Base-by-base conservation (phyloP, 92 coral and sea anemone species). In the Galaxea fascicularis region DNA sequence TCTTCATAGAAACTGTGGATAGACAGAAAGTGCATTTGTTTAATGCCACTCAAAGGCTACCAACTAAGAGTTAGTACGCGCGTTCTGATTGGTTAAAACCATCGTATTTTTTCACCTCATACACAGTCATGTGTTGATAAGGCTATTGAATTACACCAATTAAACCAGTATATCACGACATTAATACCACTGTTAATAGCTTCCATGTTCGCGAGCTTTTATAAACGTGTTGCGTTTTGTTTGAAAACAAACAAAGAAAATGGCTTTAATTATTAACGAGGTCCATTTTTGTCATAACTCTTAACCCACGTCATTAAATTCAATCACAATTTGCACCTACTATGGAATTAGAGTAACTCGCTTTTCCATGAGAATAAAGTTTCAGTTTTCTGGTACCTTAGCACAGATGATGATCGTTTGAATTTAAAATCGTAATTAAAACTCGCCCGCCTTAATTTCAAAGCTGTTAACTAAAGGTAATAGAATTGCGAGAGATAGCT, bases 1-100 rank as follows among this genome's bases (percentile, higher is more conserved):
- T 91, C 89, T 74, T 88, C 92, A 58, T 91, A 91, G 70, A 87
- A 84, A 49, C 94, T 91, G 80, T 20, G 14, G 64, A 87, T 46
- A 25, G 46, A 30, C 21, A 47, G 17, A n/a, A 0, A 8, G 17
- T 1, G 24, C 10, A 14, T 74, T 57, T 30, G 0, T 6, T 18
- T 12, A 20, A 10, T 71, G 31, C 13, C 9, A 15, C 0, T 8
- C 4, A 2, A 13, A 18, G 62, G 62, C 44, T 13, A 29, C n/a
- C n/a, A n/a, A n/a, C n/a, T n/a, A n/a, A n/a, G n/a, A n/a, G n/a
- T n/a, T n/a, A n/a, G n/a, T n/a, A n/a, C n/a, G n/a, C n/a, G n/a
- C n/a, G n/a, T n/a, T n/a, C n/a, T n/a, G n/a, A n/a, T n/a, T n/a
- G n/a, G n/a, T n/a, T n/a, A n/a, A n/a, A n/a, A n/a, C n/a, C n/a